Evolutionary conservation across 2,888 invertebrate genomes (phyloP), one percentile per base, ranked within the genome.

Genomic region (Ditylenchus weischeri): DNA sequence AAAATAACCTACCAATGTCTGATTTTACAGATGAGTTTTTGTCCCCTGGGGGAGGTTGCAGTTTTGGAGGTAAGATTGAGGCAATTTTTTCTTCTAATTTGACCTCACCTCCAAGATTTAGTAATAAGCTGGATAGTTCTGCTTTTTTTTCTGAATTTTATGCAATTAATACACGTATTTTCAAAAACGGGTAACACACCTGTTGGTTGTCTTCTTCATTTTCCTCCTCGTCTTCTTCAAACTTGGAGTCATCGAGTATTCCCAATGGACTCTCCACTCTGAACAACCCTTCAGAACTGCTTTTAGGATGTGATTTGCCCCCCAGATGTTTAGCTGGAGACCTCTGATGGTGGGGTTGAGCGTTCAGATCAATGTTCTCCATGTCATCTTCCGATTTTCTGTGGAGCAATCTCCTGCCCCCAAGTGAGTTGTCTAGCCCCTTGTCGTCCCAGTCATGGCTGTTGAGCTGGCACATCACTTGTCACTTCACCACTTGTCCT

Each of bases 401-500:
- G 29, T 54, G 21, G 21, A 29, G 23, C 21, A 29, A 13, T 54
- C 54, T 21, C n/a, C 23, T 3, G 10, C 15, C 54, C n/a, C 48
- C 21, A 10, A 48, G 5, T 21, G 36, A 47, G 43, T 62, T 47
- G n/a, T 62, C 62, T 19, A 18, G 48, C 21, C 43, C 43, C 15
- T 47, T 15, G 21, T 61, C 65, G 19, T 10, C 43, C 8, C 48
- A 50, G n/a, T 6, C 65, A 15, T 38, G 62, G 62, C 10, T 68
- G 50, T 21, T 59, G 50, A 23, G 51, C 50, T 21, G 60, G 47
- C 54, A 67, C 18, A 47, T 64, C 68, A 43, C 35, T n/a, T n/a
- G n/a, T n/a, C n/a, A n/a, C n/a, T n/a, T 64, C 23, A 68, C 65
- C 35, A 64, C 43, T 23, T 68, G 64, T 0, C 61, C 68, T 21